Percentiles rank a stretch among this genome's conserved stretches.
Evolutionary conservation across 92 coral and sea anemone genomes (phyloP).

Genomic region (Palythoa grandiflora): DNA sequence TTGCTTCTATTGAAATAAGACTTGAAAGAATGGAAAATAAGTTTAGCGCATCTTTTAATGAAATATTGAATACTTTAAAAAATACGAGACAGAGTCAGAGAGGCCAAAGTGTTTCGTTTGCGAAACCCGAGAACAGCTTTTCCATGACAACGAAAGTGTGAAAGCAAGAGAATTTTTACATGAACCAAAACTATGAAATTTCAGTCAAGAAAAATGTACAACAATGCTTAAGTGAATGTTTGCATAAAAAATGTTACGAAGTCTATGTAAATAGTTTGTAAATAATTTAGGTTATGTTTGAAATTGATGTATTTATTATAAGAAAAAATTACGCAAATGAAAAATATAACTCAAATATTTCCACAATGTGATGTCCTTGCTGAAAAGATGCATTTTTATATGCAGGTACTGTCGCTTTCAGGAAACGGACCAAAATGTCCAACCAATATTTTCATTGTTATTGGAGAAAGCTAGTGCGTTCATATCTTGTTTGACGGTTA

Average conservation of each 20-base stretch:
- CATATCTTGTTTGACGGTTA: no score
- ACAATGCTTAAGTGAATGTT: background rate
- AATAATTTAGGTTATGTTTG: background rate
- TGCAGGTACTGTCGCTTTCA: no score
- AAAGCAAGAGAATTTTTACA: background rate
- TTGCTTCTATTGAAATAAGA: slow-evolving; percentile 66
- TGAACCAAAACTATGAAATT: background rate
- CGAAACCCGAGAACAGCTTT: background rate
- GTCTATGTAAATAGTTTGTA: background rate
- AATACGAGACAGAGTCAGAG: background rate
- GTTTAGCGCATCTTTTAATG: slow-evolving; percentile 64
- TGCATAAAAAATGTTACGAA: background rate
- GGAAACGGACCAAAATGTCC: no score
- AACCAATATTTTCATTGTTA: no score
- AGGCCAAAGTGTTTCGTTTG: background rate
- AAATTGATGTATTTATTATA: background rate
- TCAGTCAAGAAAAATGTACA: background rate
- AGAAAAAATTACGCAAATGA: no score
- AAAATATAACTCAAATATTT: no score
- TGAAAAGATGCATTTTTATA: no score
- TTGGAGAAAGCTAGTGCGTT: no score
- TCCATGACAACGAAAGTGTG: slow-evolving; percentile 31
- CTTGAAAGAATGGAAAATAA: slow-evolving; percentile 70
- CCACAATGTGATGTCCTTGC: no score
- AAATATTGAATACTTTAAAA: slow-evolving; percentile 53